phyloP scores from a whole-genome alignment of 1,140 invertebrate species.

The Spodoptera frugiperda region DNA sequence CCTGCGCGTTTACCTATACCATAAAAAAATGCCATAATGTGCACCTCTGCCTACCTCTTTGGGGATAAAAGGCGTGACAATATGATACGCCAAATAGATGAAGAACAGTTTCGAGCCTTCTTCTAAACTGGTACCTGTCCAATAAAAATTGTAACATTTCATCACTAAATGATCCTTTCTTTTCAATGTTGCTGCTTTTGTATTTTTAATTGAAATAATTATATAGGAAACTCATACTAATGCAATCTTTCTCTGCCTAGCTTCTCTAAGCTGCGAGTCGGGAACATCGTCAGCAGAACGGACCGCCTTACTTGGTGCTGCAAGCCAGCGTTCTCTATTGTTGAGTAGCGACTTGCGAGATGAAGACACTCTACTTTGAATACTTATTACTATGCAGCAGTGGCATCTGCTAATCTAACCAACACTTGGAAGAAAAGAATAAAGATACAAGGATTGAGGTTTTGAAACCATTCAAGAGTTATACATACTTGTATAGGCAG shows the following conservation, averaged over 20 bases:
- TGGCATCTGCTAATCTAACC: no score
- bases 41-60: no score
- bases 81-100: no score
- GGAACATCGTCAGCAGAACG: conserved; percentile 86
- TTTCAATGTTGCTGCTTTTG: conserved; percentile 30
- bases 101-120: not conserved
- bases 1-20: no score
- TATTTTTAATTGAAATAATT: not conserved
- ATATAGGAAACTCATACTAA: not conserved
- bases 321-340: conserved; percentile 77
- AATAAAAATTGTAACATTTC: not conserved
- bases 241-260: conserved; percentile 58
- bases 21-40: no score
- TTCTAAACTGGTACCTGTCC: not conserved
- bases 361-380: conserved; percentile 83
- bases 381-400: not conserved
- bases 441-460: not conserved
- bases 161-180: conserved; percentile 20
- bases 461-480: not conserved
- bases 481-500: not conserved
- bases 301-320: conserved; percentile 79
- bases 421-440: not conserved
- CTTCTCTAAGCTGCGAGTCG: conserved; percentile 84
- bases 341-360: conserved; percentile 79
- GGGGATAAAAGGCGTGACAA: no score